Percentiles rank a stretch among this genome's conserved stretches.
These are phyloP conservation scores for Phylloscopus trochilus DNA, from an alignment of 2,113 vertebrate genomes.

Conservation along the genomic window DNA sequence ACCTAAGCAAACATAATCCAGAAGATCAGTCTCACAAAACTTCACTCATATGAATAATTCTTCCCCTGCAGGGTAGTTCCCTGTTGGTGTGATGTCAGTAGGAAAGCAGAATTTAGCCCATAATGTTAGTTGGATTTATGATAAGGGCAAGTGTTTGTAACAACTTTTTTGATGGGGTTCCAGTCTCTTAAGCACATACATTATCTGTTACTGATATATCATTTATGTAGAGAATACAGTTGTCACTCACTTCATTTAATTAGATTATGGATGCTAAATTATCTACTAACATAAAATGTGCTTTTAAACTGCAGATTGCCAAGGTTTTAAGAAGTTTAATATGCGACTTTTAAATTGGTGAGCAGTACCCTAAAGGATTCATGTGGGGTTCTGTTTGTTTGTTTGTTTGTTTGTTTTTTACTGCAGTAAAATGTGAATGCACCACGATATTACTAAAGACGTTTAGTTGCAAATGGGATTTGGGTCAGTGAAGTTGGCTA, in stretches of 20 bases:
- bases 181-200: conserved; percentile 65
- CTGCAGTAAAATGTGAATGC: conserved; percentile 51
- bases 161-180: conserved; percentile 60
- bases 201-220: conserved; percentile 67
- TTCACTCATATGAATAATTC: background rate
- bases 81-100: background rate
- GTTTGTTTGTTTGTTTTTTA: conserved; percentile 40
- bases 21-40: background rate
- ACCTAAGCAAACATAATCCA: background rate
- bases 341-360: conserved; percentile 76
- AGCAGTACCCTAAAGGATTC: conserved; percentile 72
- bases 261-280: conserved; percentile 79
- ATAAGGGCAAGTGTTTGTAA: conserved; percentile 37
- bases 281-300: conserved; percentile 76
- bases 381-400: background rate
- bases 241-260: conserved; percentile 80
- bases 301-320: conserved; percentile 77
- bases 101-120: conserved; percentile 13
- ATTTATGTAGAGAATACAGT: conserved; percentile 73
- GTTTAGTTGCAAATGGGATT: conserved; percentile 70
- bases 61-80: background rate
- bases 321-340: conserved; percentile 78
- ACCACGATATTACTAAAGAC: conserved; percentile 37
- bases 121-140: conserved; percentile 63
- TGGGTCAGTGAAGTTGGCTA: conserved; percentile 62